A percentile compares a stretch with the other conserved stretches of the same genome.
phyloP scores from a whole-genome alignment of 2,797 vertebrate genomes.

The Squalus acanthias region DNA sequence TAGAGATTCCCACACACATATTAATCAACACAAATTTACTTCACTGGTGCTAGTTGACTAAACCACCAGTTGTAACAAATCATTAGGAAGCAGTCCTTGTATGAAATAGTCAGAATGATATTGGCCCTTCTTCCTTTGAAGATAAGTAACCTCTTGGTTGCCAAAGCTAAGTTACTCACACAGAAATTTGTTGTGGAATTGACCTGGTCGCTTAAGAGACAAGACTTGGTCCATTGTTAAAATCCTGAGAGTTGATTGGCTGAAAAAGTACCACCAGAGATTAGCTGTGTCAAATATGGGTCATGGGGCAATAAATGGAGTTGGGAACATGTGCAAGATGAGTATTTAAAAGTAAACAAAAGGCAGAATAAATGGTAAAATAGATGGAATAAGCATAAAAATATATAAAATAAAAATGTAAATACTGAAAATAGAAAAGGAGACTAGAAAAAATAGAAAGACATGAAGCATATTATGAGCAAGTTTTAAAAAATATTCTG shows the following conservation, averaged over 20 bases:
- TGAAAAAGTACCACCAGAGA: background rate
- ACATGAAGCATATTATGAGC: background rate
- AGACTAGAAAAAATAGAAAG: background rate
- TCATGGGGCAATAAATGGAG: background rate
- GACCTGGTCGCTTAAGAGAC: background rate
- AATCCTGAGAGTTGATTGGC: background rate
- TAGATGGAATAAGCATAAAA: background rate
- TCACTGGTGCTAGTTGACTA: too few relatives aligned
- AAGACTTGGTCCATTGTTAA: background rate
- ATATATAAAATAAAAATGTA: background rate
- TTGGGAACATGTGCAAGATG: background rate
- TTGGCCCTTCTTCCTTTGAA: background rate
- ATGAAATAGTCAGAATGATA: background rate
- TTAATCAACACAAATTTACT: background rate
- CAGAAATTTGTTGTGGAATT: background rate
- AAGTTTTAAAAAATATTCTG: background rate
- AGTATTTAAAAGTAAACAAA: background rate
- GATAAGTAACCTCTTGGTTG: background rate
- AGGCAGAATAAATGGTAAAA: background rate
- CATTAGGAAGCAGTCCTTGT: background rate
- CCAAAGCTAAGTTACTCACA: background rate
- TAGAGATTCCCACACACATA: background rate
- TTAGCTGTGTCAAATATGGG: background rate
- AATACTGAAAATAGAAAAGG: background rate
- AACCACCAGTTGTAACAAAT: background rate